Conservation (phyloP, 2,797 vertebrate genomes). For the Microtus obscurus region DNA sequence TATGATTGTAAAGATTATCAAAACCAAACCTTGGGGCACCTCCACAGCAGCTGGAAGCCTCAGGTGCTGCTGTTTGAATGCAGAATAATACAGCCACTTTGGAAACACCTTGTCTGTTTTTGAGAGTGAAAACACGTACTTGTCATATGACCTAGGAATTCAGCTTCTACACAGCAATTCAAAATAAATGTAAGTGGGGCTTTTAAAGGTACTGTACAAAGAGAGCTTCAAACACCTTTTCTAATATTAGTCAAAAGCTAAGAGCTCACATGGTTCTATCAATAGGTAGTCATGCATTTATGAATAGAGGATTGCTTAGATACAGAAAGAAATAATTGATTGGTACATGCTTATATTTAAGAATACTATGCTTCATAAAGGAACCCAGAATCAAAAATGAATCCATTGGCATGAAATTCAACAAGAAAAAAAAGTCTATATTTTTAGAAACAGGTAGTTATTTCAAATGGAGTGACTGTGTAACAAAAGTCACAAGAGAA, state of each 20-base stretch:
- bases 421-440: neutral
- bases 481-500: neutral
- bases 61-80: neutral
- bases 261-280: neutral
- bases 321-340: neutral
- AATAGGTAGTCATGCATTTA: neutral
- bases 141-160: neutral
- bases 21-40: neutral
- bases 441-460: neutral
- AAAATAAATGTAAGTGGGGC: neutral
- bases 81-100: neutral
- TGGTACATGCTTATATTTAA: neutral
- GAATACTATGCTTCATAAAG: neutral
- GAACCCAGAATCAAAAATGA: neutral
- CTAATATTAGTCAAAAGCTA: neutral
- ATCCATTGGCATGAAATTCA: neutral
- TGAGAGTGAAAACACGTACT: neutral
- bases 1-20: neutral
- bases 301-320: neutral
- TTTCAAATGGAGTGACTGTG: neutral
- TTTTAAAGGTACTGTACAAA: neutral
- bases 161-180: neutral
- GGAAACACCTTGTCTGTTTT: neutral
- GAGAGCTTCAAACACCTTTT: neutral
- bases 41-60: neutral